Percentiles rank a stretch among this genome's conserved stretches.
Evolutionary conservation across 2,888 invertebrate species (phyloP).

Genomic region (Rhingia rostrata): DNA sequence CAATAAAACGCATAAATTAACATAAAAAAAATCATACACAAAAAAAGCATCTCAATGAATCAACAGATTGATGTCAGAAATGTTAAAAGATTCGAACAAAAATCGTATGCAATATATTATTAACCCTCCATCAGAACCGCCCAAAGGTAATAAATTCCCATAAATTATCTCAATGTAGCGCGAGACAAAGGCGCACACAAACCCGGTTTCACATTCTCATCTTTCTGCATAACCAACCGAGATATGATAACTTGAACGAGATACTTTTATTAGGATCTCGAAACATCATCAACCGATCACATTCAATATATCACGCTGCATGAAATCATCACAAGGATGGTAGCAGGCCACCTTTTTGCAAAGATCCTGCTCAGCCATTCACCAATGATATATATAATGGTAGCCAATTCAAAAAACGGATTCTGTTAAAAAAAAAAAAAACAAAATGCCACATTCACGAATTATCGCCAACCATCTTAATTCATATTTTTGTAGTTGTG

Average conservation of each 20-base stretch:
- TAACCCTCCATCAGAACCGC: conserved; percentile 52
- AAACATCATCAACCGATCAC: conserved; percentile 70
- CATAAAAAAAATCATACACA: neutral
- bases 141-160: conserved; percentile 66
- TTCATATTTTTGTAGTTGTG: conserved; percentile 41
- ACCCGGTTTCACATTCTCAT: conserved; percentile 46
- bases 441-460: conserved; percentile 13
- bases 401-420: neutral
- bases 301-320: conserved; percentile 71
- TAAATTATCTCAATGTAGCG: conserved; percentile 58
- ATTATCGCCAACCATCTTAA: conserved; percentile 65
- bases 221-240: conserved; percentile 31
- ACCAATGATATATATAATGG: conserved; percentile 32
- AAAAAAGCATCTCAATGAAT: conserved; percentile 32
- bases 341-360: neutral
- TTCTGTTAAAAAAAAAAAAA: too few relatives aligned
- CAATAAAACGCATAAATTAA: conserved; percentile 47
- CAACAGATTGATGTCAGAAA: conserved; percentile 66
- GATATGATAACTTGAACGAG: conserved; percentile 19
- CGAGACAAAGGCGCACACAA: conserved; percentile 36
- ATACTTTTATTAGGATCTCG: conserved; percentile 63
- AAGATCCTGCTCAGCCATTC: conserved; percentile 38
- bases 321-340: conserved; percentile 61
- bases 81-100: conserved; percentile 45
- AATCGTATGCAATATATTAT: conserved; percentile 20